Percentiles rank a stretch among this genome's conserved stretches.
Conservation (phyloP, 1,140 invertebrate species). For the Antheraea pernyi region DNA sequence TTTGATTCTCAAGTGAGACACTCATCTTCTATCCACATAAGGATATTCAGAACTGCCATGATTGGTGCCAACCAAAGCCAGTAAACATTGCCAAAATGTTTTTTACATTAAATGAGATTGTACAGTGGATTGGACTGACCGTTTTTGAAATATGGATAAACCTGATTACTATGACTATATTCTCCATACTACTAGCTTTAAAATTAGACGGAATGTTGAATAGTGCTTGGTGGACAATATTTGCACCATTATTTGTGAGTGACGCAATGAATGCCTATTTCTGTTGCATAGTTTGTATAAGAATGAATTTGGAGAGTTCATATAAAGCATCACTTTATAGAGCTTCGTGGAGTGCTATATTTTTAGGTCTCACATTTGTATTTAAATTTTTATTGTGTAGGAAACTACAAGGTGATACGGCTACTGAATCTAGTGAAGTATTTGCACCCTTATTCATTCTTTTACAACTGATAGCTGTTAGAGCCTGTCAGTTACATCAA, state of each 20-base stretch:
- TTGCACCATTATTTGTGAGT: conserved; percentile 93
- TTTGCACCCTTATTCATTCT: conserved; percentile 95
- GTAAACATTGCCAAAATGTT: conserved; percentile 83
- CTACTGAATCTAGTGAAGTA: conserved; percentile 94
- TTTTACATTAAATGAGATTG: conserved; percentile 92
- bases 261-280: conserved; percentile 97
- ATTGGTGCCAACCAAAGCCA: conserved; percentile 65
- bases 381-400: conserved; percentile 96
- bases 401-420: conserved; percentile 89
- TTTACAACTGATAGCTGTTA: conserved; percentile 92
- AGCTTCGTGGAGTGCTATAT: conserved; percentile 91
- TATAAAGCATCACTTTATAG: conserved; percentile 89
- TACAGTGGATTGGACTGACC: conserved; percentile 95
- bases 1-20: conserved; percentile 84
- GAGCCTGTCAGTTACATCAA: conserved; percentile 92
- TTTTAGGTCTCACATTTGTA: conserved; percentile 91
- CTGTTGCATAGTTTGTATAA: conserved; percentile 95
- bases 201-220: conserved; percentile 84
- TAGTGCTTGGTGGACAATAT: conserved; percentile 90
- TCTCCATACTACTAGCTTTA: conserved; percentile 89
- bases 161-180: conserved; percentile 89
- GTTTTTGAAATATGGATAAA: conserved; percentile 96
- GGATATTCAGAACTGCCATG: conserved; percentile 81
- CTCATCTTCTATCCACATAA: conserved; percentile 92
- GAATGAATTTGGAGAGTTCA: conserved; percentile 91